phyloP scores from a whole-genome alignment of 2,113 vertebrate species.

The Otus sunia region DNA sequence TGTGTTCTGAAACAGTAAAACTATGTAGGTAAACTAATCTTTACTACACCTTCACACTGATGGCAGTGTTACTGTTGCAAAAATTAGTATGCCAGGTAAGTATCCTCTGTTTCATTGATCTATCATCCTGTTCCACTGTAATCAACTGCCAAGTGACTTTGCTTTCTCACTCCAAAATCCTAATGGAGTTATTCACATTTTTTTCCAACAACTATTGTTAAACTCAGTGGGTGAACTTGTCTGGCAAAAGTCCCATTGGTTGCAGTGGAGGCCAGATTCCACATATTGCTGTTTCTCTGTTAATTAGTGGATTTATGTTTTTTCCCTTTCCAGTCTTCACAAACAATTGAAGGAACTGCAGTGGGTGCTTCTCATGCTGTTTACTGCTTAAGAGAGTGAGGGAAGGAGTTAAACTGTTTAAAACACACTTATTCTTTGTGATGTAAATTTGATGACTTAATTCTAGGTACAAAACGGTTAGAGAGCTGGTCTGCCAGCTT shows the following conservation, averaged over 20 bases:
- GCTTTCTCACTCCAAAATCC: not conserved
- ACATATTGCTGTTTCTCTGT: not conserved
- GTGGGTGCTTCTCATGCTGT: not conserved
- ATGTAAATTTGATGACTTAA: conserved; percentile 52
- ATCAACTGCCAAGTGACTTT: not conserved
- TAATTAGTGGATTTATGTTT: conserved; percentile 52
- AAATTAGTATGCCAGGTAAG: not conserved
- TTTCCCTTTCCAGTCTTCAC: not conserved
- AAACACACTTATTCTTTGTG: conserved; percentile 35
- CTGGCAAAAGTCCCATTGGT: not conserved
- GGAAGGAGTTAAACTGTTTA: conserved; percentile 44
- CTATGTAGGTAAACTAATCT: not conserved
- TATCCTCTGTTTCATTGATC: not conserved
- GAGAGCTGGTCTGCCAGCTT: not conserved
- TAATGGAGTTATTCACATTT: conserved; percentile 10
- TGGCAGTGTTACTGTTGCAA: not conserved
- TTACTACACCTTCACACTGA: not conserved
- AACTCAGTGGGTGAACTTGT: conserved; percentile 17
- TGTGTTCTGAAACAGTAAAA: not conserved
- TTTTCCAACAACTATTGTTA: conserved; percentile 37
- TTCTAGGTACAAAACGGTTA: not conserved
- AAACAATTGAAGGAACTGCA: conserved; percentile 23
- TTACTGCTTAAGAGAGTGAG: conserved; percentile 11
- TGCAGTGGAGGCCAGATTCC: conserved; percentile 3
- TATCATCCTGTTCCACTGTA: not conserved